Base-by-base conservation (phyloP, 2,888 invertebrate species). In the Bhutanitis thaidina region DNA sequence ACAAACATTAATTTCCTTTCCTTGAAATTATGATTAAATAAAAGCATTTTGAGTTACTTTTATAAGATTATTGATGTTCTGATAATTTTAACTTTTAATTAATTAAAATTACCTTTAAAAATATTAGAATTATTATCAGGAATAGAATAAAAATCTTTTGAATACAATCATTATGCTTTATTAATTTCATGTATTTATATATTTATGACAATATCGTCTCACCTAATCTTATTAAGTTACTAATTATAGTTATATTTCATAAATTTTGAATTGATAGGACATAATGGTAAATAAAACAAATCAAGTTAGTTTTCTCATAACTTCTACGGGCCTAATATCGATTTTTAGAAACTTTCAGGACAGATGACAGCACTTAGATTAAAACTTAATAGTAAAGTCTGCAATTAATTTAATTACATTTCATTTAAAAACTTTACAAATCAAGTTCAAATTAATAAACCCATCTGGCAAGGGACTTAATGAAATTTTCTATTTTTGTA, bases 171-270 rank as follows among this genome's bases (percentile, higher is more conserved):
- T 88, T 88, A 88, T 90, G 89, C 89, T 90, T 90, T 90, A 90
- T 90, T 90, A 89, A 90, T 90, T 90, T 90, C 87, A 90, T 88
- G 89, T 90, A 90, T 90, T 90, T 90, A 90, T 90, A 90, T 90
- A 90, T 91, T 89, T 89, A 90, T 90, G 90, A 90, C 90, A 90
- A 90, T 90, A 90, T 85, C 89, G 88, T 90, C 90, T 90, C 90
- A 83, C 83, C 90, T 90, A 90, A 88, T 81, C 86, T 86, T 90
- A 90, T 87, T 80, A 85, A 79, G 81, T 87, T 87, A 86, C 88
- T 88, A 87, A 86, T 87, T 87, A 87, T 82, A 86, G 83, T 82
- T 83, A 85, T 84, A 82, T 78, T 85, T 80, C 81, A 82, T 89
- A 85, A 89, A 86, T 85, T 85, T 87, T 81, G 87, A 90, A 89